Evolutionary conservation across 2,113 vertebrate species (phyloP).

Genomic region (Talpa occidentalis): DNA sequence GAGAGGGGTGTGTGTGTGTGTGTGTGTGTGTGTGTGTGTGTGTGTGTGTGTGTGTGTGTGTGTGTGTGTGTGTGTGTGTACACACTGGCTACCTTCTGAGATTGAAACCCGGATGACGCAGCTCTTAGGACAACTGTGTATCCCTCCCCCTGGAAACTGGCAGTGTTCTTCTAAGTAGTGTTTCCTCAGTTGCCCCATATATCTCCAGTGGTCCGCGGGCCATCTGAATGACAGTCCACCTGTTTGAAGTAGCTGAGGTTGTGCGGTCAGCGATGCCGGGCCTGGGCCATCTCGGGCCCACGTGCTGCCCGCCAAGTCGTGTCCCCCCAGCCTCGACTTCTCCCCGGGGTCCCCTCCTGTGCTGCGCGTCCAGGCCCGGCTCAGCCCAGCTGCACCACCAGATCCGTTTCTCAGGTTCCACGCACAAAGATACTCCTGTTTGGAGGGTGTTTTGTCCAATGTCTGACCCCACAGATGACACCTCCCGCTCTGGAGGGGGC

Average conservation of each 20-base stretch:
- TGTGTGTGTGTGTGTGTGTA: background rate
- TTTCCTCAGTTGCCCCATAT: too few species aligned
- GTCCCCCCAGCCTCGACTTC: background rate
- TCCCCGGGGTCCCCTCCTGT: conserved; percentile 37
- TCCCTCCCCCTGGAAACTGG: conserved; percentile 9
- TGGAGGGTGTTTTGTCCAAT: conserved; percentile 53
- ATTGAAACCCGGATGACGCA: conserved; percentile 28
- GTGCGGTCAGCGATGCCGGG: background rate
- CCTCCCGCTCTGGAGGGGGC: conserved; percentile 50
- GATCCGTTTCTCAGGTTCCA: conserved; percentile 76
- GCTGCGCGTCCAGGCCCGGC: conserved; percentile 72
- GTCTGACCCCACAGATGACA: conserved; percentile 77
- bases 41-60: too few species aligned
- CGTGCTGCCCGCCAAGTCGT: too few species aligned
- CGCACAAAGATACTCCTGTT: conserved; percentile 87
- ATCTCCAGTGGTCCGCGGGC: too few species aligned
- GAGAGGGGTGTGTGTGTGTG: too few species aligned
- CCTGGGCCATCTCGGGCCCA: background rate
- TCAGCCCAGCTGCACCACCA: conserved; percentile 79
- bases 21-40: too few species aligned
- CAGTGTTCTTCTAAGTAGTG: background rate
- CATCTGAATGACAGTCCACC: background rate
- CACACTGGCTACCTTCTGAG: conserved; percentile 30
- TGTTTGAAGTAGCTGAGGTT: background rate
- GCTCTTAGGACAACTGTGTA: conserved; percentile 51